Evolutionary conservation across 2,888 invertebrate species (phyloP).

Genomic region (Catotricha subobsoleta): DNA sequence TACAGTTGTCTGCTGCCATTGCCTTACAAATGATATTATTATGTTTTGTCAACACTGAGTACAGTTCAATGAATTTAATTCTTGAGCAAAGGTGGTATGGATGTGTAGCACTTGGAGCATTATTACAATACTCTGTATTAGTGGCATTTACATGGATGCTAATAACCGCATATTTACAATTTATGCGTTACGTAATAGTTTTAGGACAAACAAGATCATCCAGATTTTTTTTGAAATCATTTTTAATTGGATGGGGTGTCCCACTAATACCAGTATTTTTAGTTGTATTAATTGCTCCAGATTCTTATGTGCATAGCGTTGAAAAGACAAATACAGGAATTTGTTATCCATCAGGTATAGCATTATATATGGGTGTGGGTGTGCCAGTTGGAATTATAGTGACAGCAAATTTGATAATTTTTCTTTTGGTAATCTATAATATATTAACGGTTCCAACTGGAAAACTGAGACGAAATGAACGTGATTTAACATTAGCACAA

Average conservation of each 20-base stretch:
- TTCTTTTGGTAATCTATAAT: constrained; percentile 35
- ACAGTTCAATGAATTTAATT: constrained; percentile 18
- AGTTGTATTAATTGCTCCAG: constrained; percentile 30
- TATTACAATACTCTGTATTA: constrained; percentile 47
- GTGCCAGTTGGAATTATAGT: constrained; percentile 36
- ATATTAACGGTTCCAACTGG: constrained; percentile 34
- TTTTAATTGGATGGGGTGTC: constrained; percentile 43
- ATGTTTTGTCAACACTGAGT: constrained; percentile 21
- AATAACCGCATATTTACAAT: constrained; percentile 47
- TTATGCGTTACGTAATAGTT: constrained; percentile 47
- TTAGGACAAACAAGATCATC: constrained; percentile 38
- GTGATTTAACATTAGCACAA: constrained; percentile 32
- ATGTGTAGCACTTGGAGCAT: constrained; percentile 41
- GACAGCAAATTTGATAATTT: constrained; percentile 34
- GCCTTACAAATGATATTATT: constrained; percentile 36
- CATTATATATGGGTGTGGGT: constrained; percentile 33
- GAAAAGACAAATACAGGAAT: constrained; percentile 24
- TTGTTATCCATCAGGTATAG: constrained; percentile 37
- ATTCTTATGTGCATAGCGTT: constrained; percentile 29
- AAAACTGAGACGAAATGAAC: constrained; percentile 26
- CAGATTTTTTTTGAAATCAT: constrained; percentile 42
- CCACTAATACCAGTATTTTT: constrained; percentile 36
- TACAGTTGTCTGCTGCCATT: constrained; percentile 44
- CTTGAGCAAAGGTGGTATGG: constrained; percentile 19
- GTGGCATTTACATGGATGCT: constrained; percentile 57